Evolutionary conservation across 2,888 invertebrate genomes (phyloP), one percentile per base, ranked within the genome.

Genomic region (Phortica okadai): DNA sequence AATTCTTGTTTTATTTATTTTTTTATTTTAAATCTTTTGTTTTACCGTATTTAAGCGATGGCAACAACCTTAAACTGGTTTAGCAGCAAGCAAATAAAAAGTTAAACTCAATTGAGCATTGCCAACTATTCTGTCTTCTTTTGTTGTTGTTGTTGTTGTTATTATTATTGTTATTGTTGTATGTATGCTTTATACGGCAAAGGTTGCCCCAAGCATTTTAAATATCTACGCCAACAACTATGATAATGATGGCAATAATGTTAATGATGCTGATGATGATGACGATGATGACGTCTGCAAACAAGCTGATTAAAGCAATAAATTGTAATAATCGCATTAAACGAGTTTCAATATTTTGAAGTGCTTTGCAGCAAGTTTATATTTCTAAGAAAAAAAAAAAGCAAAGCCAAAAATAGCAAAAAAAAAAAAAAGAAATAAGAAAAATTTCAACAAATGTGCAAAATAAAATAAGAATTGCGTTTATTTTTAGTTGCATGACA

Each of bases 401-500:
- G n/a, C 3, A 41, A n/a, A 10, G 69, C 8, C 21, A 21, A 69
- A 69, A 69, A 69, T 50, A 50, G 69, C 69, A 69, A 69, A n/a
- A 44, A 44, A n/a, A 21, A 7, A n/a, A 69, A 69, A 16, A 69
- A 45, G 14, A 69, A 69, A 69, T 1, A n/a, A n/a, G 16, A 56
- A 10, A 62, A 62, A 62, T 21, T 8, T 16, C n/a, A 70, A 25
- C 7, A 21, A 70, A 72, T 33, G 21, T 33, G 21, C 64, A 64
- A 64, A 33, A 33, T 3, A 16, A 59, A 59, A 59, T 11, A 59
- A 59, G 7, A 59, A 10, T 11, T 14, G 3, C 7, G 11, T 66
- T 66, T 66, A 33, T 33, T 33, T 74, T 59, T 69, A 42, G 66
- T 56, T 50, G 25, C 44, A 73, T 72, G 79, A 74, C 77, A 74